Conservation (phyloP, 2,113 vertebrate species). For the Gasterosteus aculeatus region DNA sequence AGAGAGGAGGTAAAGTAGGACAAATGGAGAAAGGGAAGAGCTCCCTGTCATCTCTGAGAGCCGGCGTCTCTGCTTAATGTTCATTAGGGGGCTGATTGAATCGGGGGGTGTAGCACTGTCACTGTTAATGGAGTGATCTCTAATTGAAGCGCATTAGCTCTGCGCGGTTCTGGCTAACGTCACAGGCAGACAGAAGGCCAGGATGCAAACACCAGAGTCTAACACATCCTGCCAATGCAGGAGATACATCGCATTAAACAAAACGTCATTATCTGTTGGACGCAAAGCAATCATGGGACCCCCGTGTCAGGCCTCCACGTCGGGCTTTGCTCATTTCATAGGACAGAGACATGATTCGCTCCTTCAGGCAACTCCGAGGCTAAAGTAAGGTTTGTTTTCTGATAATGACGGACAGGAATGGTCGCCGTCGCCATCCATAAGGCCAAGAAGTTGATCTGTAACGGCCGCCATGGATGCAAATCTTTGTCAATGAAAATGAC, state of each 20-base stretch:
- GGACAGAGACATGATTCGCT: background rate
- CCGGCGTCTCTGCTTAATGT: conserved; percentile 71
- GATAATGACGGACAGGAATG: conserved; percentile 62
- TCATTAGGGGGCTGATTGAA: conserved; percentile 75
- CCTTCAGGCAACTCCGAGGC: conserved; percentile 67
- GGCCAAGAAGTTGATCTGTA: conserved; percentile 76
- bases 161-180: conserved; percentile 65
- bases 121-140: conserved; percentile 78
- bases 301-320: background rate
- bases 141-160: conserved; percentile 71
- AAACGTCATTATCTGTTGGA: conserved; percentile 10
- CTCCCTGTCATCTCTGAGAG: conserved; percentile 53
- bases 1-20: background rate
- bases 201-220: conserved; percentile 6
- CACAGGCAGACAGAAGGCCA: conserved; percentile 57
- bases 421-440: conserved; percentile 42
- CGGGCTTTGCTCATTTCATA: background rate
- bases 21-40: conserved; percentile 19
- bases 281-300: background rate
- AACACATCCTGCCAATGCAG: conserved; percentile 13
- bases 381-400: conserved; percentile 63
- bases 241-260: conserved; percentile 14
- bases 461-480: conserved; percentile 82
- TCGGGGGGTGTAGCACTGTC: conserved; percentile 77
- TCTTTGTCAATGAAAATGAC: conserved; percentile 88